A percentile compares a stretch with the other conserved stretches of the same genome.
phyloP scores from a whole-genome alignment of 2,113 vertebrate genomes.

The Acrocephalus arundinaceus region DNA sequence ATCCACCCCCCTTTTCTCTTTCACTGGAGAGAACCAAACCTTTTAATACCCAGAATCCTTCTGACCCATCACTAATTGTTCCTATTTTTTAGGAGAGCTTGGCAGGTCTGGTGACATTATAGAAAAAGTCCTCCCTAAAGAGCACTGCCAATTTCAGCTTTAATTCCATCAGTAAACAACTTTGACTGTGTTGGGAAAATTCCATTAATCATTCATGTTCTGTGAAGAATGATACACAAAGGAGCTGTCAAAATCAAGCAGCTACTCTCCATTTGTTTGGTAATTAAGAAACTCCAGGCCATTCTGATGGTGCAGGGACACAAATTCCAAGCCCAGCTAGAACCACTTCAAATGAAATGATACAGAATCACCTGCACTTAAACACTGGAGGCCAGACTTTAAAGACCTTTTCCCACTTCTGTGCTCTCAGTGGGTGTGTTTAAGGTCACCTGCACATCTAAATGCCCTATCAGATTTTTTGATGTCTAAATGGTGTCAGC shows the following conservation, averaged over 20 bases:
- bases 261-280: constrained; percentile 77
- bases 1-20: not conserved
- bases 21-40: constrained; percentile 27
- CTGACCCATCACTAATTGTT: constrained; percentile 66
- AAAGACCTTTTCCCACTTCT: not conserved
- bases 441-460: constrained; percentile 15
- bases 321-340: constrained; percentile 61
- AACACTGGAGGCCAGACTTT: not conserved
- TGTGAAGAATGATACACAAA: constrained; percentile 77
- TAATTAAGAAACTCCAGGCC: constrained; percentile 79
- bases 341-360: constrained; percentile 25
- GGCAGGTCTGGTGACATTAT: constrained; percentile 70
- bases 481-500: not conserved
- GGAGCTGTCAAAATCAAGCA: constrained; percentile 74
- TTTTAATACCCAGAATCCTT: constrained; percentile 54
- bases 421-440: not conserved
- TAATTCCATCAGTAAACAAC: constrained; percentile 81
- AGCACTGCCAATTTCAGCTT: constrained; percentile 78
- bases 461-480: not conserved
- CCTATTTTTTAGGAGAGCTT: constrained; percentile 72
- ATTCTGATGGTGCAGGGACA: constrained; percentile 46
- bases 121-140: constrained; percentile 75
- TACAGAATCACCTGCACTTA: constrained; percentile 42
- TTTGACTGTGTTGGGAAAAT: constrained; percentile 79
- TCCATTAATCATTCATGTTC: constrained; percentile 84